Evolutionary conservation across 2,888 invertebrate species (phyloP).

Genomic region (Chymomyza caudatula): DNA sequence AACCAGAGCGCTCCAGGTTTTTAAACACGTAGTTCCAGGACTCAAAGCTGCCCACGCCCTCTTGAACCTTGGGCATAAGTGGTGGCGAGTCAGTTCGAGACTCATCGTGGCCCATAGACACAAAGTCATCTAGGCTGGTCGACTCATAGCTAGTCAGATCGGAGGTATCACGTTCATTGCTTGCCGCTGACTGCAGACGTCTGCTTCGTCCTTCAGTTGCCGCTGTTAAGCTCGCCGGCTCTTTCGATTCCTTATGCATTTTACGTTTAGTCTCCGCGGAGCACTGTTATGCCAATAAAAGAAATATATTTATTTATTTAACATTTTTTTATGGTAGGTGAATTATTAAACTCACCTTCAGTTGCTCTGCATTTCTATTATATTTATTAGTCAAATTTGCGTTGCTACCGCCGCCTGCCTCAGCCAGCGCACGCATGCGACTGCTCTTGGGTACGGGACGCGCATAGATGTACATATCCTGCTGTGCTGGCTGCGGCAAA

Average conservation of each 20-base stretch:
- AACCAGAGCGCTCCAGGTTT: constrained; percentile 86
- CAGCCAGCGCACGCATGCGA: constrained; percentile 37
- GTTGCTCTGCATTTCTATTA: constrained; percentile 57
- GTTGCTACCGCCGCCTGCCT: constrained; percentile 41
- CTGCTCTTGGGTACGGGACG: constrained; percentile 62
- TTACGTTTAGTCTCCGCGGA: constrained; percentile 67
- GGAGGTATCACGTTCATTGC: constrained; percentile 57
- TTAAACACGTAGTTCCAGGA: constrained; percentile 90
- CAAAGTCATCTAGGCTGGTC: constrained; percentile 64
- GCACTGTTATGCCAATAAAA: constrained; percentile 28
- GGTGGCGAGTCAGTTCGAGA: constrained; percentile 64
- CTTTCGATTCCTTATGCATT: constrained; percentile 70
- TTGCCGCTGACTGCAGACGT: constrained; percentile 24
- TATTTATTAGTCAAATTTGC: constrained; percentile 51
- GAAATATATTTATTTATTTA: not conserved
- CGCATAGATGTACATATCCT: constrained; percentile 70
- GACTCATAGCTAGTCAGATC: constrained; percentile 67
- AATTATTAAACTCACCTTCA: constrained; percentile 46
- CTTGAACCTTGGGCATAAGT: constrained; percentile 80
- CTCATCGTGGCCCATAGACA: constrained; percentile 38
- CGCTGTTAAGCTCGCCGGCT: constrained; percentile 47
- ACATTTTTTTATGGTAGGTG: too few species aligned
- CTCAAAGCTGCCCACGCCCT: constrained; percentile 84
- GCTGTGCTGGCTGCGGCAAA: constrained; percentile 35
- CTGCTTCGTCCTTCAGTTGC: constrained; percentile 29